phyloP scores from a whole-genome alignment of 92 coral and sea anemone genomes.

The Porites cylindrica region DNA sequence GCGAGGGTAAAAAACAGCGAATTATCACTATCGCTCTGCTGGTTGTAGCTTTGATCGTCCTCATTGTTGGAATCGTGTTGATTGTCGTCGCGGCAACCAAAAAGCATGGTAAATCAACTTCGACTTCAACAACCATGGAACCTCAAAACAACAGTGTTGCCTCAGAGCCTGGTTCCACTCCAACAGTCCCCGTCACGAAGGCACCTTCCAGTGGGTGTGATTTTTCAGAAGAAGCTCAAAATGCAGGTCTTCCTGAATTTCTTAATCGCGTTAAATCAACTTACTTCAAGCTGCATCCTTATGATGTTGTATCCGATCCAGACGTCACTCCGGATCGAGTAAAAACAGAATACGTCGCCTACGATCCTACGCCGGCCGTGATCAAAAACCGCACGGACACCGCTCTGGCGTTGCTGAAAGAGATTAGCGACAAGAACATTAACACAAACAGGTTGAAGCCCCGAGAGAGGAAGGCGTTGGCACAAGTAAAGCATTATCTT shows the following conservation, averaged over 20 bases:
- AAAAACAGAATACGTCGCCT: constrained; percentile 56
- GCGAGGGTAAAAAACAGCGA: background rate
- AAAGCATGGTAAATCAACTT: too few relatives aligned
- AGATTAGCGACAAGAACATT: constrained; percentile 45
- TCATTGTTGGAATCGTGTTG: constrained; percentile 41
- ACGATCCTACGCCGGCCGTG: constrained; percentile 62
- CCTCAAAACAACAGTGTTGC: too few relatives aligned
- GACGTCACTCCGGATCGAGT: constrained; percentile 49
- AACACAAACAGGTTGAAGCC: constrained; percentile 11
- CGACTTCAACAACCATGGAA: too few relatives aligned
- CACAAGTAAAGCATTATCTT: constrained; percentile 77
- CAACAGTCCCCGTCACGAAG: background rate
- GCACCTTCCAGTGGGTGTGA: constrained; percentile 34
- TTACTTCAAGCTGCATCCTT: constrained; percentile 72
- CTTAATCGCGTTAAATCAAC: constrained; percentile 61
- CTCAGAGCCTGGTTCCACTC: background rate
- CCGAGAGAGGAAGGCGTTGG: constrained; percentile 35
- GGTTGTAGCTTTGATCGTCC: constrained; percentile 26
- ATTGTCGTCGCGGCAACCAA: constrained; percentile 17
- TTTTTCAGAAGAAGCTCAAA: constrained; percentile 67
- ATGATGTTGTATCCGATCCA: constrained; percentile 55
- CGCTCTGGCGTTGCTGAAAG: constrained; percentile 61
- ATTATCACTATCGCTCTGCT: background rate
- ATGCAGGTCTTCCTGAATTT: constrained; percentile 70
- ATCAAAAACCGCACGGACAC: constrained; percentile 76